Base-by-base conservation (phyloP, 2,888 invertebrate genomes). In the Diabrotica balteata region DNA sequence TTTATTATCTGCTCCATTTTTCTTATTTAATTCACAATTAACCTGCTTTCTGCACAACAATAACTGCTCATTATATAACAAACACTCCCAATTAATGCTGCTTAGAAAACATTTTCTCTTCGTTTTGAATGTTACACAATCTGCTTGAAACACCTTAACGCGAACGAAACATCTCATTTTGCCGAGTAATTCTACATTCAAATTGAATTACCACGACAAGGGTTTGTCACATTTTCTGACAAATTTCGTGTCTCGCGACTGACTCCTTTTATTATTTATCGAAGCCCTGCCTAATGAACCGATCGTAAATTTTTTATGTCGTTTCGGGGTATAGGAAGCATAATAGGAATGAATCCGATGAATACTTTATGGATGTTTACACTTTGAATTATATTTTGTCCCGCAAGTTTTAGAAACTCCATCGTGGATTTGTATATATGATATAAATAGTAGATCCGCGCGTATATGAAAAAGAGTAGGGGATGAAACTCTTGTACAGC, bases 201-300 rank as follows among this genome's bases (percentile, higher is more conserved):
- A 74, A 77, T 76, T 73, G 74, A 72, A 76, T 77, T 77, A 77
- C 68, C 59, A 63, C 73, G 75, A 77, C 76, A 72, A 76, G 77
- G 77, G 78, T 75, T 76, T 76, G 77, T 78, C 77, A 76, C 76
- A 77, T 75, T 73, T 72, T 70, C 73, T 71, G 74, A 75, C 75
- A 73, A 75, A 69, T 75, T 73, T 71, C 77, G 71, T 75, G 76
- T 67, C 68, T 53, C 55, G 65, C 72, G 59, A 68, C 71, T 69
- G 75, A 75, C 75, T 73, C 45, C 72, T 68, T 75, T 71, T 72
- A 72, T 75, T 73, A 70, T 71, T 71, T 67, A 71, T 66, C 63
- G 65, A 59, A 52, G 61, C 66, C 65, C 69, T 59, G 63, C 63
- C 66, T 72, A 74, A 74, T 73, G 74, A 69, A 72, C 69, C 67